These are phyloP conservation scores for Anthopleura sola DNA, from an alignment of 64 coral and sea anemone species.

Conservation along the genomic window DNA sequence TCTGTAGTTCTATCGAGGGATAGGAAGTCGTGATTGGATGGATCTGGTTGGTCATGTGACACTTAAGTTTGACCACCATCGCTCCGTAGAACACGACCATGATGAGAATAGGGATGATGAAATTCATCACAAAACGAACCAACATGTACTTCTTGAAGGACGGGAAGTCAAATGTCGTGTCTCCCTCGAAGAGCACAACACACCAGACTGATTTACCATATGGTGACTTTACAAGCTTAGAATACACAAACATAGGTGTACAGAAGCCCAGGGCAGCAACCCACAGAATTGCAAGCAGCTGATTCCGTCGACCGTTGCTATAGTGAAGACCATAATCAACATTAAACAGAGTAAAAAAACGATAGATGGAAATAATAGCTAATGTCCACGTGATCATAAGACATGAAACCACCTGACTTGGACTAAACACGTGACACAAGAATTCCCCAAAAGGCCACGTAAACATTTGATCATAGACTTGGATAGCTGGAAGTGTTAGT, in stretches of 20 bases:
- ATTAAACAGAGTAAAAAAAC: constrained; percentile 32
- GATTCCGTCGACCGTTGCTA: neutral
- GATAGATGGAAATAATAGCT: constrained; percentile 52
- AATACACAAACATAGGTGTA: neutral
- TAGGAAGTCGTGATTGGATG: neutral
- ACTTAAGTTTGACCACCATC: neutral
- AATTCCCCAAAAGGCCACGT: neutral
- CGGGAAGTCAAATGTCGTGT: neutral
- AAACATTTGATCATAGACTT: neutral
- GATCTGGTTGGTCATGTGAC: constrained; percentile 7
- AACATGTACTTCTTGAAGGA: neutral
- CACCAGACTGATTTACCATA: neutral
- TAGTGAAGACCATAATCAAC: neutral
- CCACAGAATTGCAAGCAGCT: constrained; percentile 20
- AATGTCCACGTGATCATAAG: constrained; percentile 30
- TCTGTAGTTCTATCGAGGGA: neutral
- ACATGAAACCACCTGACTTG: neutral
- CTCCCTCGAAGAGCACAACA: constrained; percentile 5
- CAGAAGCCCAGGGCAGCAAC: neutral
- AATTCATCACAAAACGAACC: constrained; percentile 19
- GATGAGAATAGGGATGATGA: constrained; percentile 10
- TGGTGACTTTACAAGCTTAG: neutral
- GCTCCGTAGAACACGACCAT: constrained; percentile 42
- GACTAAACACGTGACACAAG: constrained; percentile 21
- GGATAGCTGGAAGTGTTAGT: neutral